Evolutionary conservation across 1,140 invertebrate species (phyloP), one percentile per base, ranked within the genome.

Genomic region (Subanguina moxae): DNA sequence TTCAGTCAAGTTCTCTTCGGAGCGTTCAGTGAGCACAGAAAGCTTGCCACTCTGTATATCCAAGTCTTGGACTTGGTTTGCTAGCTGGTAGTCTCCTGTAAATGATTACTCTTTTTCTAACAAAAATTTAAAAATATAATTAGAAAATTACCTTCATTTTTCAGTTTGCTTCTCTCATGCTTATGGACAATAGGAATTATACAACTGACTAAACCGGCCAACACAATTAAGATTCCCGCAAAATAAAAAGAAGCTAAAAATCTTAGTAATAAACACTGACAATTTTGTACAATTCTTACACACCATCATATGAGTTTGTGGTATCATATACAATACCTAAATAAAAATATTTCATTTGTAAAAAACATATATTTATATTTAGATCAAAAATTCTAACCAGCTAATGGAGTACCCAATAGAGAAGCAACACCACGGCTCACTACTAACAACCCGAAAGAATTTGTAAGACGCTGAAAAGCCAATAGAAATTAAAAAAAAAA

Each of bases 401-500:
- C 88, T 19, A 88, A 72, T 9, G 88, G 88, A 7, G 87, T 84
- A 23, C 88, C 88, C 46, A 94, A 85, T 43, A 96, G 90, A 5
- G 91, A 90, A 0, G 93, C 91, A 30, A 90, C 89, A 30, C 94
- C 94, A 83, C 94, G 88, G 85, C 94, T 93, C 72, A 97, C 85
- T 73, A 95, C 93, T 56, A 97, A 85, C 58, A 97, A 86, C 25
- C 94, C 94, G 84, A 97, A 98, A 19, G 93, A 93, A 83, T 94
- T 97, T 42, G 94, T 97, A 65, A 97, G 85, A 83, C 92, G 92
- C 76, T 97, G n/a, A 93, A 77, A 97, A 85, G 15, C 94, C 94
- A 38, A 98, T 86, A 19, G 97, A 85, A 80, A 5, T 52, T 52
- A 7, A 7, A 7, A 3, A 52, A 25, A 52, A 52, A 52, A 7